A percentile compares a stretch with the other conserved stretches of the same genome.
Conservation (phyloP, 2,797 vertebrate species). For the Leontocebus nigricollis region DNA sequence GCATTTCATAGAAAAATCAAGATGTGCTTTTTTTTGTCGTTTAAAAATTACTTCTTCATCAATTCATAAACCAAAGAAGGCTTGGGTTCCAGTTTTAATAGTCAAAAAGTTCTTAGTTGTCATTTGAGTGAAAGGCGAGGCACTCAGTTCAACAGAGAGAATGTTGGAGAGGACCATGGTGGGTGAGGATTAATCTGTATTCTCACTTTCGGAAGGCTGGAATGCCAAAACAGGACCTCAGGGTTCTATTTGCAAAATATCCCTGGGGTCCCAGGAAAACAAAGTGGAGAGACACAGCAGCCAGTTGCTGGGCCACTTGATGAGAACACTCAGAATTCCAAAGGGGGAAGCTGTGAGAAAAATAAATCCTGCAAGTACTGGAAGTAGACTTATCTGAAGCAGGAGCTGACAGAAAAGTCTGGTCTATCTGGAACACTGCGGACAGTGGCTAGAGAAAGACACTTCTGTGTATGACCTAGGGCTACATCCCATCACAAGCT, state of each 20-base stretch:
- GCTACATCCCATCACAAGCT: rapidly evolving
- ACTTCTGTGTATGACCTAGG: rapidly evolving
- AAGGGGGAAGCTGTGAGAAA: not conserved
- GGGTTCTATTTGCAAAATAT: not conserved
- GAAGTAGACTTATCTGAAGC: not conserved
- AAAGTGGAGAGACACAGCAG: not conserved
- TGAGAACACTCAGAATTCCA: not conserved
- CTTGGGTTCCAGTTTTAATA: not conserved
- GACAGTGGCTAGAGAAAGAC: not conserved
- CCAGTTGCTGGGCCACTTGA: no score
- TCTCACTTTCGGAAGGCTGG: not conserved
- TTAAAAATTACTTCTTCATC: not conserved
- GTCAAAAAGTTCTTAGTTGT: not conserved
- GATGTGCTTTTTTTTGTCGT: not conserved
- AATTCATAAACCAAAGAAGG: not conserved
- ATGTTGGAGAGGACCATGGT: not conserved
- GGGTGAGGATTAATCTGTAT: not conserved
- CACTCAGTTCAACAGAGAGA: not conserved
- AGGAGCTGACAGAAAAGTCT: not conserved
- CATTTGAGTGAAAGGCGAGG: not conserved
- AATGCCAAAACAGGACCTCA: not conserved
- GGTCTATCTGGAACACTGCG: rapidly evolving
- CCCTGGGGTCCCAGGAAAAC: not conserved
- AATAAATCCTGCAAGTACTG: no score
- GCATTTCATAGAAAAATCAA: not conserved